Percentiles rank a stretch among this genome's conserved stretches.
These are phyloP conservation scores for Agrilus biguttatus DNA, from an alignment of 2,888 invertebrate species.

Conservation along the genomic window DNA sequence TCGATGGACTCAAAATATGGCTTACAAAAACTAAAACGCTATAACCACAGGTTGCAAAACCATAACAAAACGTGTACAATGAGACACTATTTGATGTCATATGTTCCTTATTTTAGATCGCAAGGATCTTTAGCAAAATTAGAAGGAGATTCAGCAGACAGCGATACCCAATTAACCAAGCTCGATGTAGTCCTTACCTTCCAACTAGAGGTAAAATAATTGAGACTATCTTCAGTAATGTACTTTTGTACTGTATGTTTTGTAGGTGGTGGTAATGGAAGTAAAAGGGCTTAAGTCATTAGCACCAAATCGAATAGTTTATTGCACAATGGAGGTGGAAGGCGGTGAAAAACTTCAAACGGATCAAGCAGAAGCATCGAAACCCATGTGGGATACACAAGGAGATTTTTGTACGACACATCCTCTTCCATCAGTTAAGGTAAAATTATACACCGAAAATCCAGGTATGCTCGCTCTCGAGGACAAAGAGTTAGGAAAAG, in stretches of 20 bases:
- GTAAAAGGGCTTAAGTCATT: constrained; percentile 95
- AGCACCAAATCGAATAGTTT: constrained; percentile 93
- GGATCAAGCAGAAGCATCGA: constrained; percentile 97
- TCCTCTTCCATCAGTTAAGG: constrained; percentile 92
- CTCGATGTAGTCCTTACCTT: constrained; percentile 96
- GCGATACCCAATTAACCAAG: constrained; percentile 91
- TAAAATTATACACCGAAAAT: constrained; percentile 95
- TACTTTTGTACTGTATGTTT: constrained; percentile 11
- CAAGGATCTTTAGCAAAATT: constrained; percentile 86
- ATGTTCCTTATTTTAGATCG: constrained; percentile 51
- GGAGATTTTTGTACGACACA: constrained; percentile 98
- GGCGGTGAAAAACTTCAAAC: constrained; percentile 98
- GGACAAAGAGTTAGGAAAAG: constrained; percentile 96
- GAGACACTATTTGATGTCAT: constrained; percentile 35
- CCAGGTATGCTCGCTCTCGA: constrained; percentile 95
- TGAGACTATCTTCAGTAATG: neutral
- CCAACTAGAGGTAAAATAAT: constrained; percentile 69
- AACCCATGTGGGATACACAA: constrained; percentile 99
- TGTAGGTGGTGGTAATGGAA: constrained; percentile 95
- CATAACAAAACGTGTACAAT: constrained; percentile 34
- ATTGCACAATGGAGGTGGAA: constrained; percentile 99
- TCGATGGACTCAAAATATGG: constrained; percentile 96
- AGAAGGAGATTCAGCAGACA: constrained; percentile 90
- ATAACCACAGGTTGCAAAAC: constrained; percentile 83
- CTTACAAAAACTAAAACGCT: constrained; percentile 93